phyloP scores from a whole-genome alignment of 2,797 vertebrate species.

The Emys orbicularis region DNA sequence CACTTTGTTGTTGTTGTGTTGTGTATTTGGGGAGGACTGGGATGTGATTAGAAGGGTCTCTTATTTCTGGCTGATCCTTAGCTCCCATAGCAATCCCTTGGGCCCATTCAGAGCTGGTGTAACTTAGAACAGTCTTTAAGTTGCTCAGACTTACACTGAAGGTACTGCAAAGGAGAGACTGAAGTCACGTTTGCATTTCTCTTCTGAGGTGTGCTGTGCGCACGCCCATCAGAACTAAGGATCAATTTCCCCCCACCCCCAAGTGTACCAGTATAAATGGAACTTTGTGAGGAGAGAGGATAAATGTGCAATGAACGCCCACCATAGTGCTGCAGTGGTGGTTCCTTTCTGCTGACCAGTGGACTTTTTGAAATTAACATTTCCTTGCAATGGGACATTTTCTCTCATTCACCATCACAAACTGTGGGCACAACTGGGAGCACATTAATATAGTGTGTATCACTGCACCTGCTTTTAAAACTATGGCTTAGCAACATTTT shows the following conservation, averaged over 20 bases:
- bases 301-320: background rate
- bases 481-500: conserved; percentile 34
- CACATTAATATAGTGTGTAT: conserved; percentile 17
- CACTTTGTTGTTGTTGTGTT: background rate
- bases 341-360: background rate
- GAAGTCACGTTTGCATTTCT: background rate
- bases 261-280: background rate
- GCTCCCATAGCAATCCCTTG: fast-evolving
- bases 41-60: background rate
- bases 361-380: background rate
- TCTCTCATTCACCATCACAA: background rate
- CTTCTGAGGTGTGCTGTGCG: fast-evolving
- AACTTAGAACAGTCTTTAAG: background rate
- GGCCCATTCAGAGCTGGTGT: background rate
- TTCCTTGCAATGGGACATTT: background rate
- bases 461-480: conserved; percentile 32
- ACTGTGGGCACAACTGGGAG: background rate
- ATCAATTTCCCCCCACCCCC: fast-evolving
- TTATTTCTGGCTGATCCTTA: fast-evolving
- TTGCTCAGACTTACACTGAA: background rate
- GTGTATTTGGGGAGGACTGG: background rate
- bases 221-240: fast-evolving
- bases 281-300: background rate
- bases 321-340: background rate
- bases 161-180: background rate